Conservation (phyloP, 2,113 vertebrate species). For the Alligator sinensis region DNA sequence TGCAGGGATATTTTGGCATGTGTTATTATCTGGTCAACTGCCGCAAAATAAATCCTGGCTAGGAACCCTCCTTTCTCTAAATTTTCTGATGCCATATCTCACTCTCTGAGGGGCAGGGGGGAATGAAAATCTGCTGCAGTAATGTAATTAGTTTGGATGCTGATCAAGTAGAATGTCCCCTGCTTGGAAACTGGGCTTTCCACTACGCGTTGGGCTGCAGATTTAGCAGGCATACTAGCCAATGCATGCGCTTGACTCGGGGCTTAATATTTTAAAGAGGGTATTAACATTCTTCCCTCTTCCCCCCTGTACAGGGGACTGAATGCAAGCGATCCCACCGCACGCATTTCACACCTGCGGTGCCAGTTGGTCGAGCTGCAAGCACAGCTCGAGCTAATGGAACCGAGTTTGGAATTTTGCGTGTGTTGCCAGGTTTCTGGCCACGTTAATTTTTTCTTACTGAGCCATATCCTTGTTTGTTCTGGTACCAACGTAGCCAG, state of each 20-base stretch:
- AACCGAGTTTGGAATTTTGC: neutral
- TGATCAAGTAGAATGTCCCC: neutral
- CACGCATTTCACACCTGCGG: neutral
- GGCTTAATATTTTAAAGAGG: neutral
- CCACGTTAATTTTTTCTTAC: neutral
- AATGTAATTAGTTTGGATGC: neutral
- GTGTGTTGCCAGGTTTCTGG: neutral
- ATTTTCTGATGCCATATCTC: rapidly evolving
- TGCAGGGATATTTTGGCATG: too few relatives aligned
- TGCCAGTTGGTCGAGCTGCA: neutral
- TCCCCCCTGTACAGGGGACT: neutral
- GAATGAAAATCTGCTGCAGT: neutral
- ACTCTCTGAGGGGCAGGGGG: neutral
- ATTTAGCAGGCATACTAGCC: neutral
- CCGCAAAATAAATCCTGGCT: neutral
- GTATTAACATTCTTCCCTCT: neutral
- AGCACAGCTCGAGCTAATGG: neutral
- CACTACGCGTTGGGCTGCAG: neutral
- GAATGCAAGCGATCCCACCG: neutral
- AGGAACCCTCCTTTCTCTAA: rapidly evolving
- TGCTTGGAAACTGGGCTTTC: neutral
- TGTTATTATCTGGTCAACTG: neutral
- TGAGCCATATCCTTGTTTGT: neutral
- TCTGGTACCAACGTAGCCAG: neutral
- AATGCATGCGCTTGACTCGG: neutral